These are phyloP conservation scores for Marcusenius ussheri DNA, from an alignment of 2,113 vertebrate genomes.

Conservation along the genomic window DNA sequence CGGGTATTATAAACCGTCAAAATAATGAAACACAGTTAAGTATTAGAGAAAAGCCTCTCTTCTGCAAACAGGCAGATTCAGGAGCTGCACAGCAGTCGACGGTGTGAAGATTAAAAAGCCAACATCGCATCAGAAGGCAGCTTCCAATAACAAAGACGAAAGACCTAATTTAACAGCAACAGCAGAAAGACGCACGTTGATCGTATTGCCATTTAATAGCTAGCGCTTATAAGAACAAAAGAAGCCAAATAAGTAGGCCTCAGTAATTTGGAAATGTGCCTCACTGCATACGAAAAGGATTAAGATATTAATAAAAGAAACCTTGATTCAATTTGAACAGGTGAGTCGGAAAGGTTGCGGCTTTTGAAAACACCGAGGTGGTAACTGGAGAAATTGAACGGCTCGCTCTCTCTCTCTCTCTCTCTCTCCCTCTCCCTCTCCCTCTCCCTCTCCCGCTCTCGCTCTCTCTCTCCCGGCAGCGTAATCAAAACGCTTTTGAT, in stretches of 20 bases:
- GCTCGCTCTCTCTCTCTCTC: neutral
- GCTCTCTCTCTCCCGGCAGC: no score
- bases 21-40: neutral
- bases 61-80: neutral
- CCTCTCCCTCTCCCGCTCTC: no score
- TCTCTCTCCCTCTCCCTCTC: neutral
- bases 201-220: neutral
- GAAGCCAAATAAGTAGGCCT: neutral
- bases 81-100: neutral
- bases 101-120: neutral
- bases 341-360: neutral
- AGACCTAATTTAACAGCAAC: neutral
- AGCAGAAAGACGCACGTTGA: neutral
- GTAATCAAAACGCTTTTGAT: constrained; percentile 7
- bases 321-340: constrained; percentile 7
- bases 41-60: neutral
- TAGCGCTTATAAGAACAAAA: neutral
- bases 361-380: neutral
- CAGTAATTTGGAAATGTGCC: neutral
- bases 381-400: neutral
- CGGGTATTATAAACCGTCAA: neutral
- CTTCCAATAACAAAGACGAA: neutral
- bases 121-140: neutral
- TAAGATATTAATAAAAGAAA: neutral
- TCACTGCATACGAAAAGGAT: neutral